phyloP scores from a whole-genome alignment of 2,113 vertebrate genomes.

The Crotalus horridus region DNA sequence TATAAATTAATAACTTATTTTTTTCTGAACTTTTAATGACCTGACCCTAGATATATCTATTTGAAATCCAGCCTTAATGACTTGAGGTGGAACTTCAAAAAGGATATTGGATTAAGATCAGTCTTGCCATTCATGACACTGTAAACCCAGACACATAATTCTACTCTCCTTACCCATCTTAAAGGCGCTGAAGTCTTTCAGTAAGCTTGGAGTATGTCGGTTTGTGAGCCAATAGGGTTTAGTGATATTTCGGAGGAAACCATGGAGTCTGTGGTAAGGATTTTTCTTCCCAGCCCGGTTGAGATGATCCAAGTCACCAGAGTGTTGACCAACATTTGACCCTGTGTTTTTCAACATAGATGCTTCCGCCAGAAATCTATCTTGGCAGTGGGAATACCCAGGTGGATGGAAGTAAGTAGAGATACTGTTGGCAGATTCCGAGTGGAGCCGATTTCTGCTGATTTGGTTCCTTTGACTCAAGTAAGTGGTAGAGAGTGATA shows the following conservation, averaged over 20 bases:
- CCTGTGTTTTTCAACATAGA: background rate
- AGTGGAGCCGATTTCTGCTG: background rate
- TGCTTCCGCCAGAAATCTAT: background rate
- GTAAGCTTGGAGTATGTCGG: conserved; percentile 66
- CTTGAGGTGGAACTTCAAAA: background rate
- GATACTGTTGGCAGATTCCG: conserved; percentile 42
- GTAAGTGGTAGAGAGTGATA: background rate
- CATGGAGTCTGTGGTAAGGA: conserved; percentile 38
- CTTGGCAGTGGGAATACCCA: rapidly evolving
- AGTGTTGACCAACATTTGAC: rapidly evolving
- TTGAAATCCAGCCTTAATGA: background rate
- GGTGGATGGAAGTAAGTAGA: rapidly evolving
- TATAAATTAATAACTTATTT: no score
- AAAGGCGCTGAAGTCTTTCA: conserved; percentile 52
- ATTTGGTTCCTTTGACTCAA: background rate
- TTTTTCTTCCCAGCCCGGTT: conserved; percentile 73
- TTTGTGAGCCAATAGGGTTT: conserved; percentile 70
- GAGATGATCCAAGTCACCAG: conserved; percentile 56
- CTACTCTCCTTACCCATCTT: conserved; percentile 67
- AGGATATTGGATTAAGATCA: background rate
- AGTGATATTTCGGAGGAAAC: conserved; percentile 52
- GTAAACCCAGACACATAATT: background rate
- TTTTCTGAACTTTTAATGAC: background rate
- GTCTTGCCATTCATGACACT: no score
- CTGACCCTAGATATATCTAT: background rate